Conservation (phyloP, 2,113 vertebrate species). For the Limanda limanda region DNA sequence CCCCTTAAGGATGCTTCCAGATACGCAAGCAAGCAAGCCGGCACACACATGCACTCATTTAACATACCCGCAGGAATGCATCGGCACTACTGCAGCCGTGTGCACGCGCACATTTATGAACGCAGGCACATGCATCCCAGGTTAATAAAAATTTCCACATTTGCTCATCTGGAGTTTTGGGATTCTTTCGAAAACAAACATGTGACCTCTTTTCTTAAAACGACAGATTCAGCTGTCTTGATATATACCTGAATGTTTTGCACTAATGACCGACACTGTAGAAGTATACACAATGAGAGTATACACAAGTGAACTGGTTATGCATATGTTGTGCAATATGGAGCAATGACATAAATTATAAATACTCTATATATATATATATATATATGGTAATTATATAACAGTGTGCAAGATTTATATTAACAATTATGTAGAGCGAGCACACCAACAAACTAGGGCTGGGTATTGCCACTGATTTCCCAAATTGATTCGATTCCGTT, state of each 20-base stretch:
- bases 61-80: slow-evolving; percentile 71
- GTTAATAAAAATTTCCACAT: slow-evolving; percentile 46
- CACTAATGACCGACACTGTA: no score
- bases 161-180: slow-evolving; percentile 27
- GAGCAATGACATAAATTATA: no score
- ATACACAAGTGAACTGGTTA: no score
- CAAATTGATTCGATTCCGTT: no score
- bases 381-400: no score
- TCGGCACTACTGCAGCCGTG: slow-evolving; percentile 41
- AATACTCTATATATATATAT: no score
- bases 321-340: no score
- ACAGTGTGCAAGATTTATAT: no score
- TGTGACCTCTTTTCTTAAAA: background rate
- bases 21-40: slow-evolving; percentile 52
- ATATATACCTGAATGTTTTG: background rate
- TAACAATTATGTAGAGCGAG: no score
- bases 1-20: slow-evolving; percentile 64
- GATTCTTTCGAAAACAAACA: background rate
- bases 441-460: no score
- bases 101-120: background rate
- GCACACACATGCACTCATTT: slow-evolving; percentile 72
- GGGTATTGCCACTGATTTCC: no score
- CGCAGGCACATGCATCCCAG: slow-evolving; percentile 12
- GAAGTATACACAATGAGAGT: no score
- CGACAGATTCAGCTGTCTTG: background rate